These are phyloP conservation scores for Antennarius maculatus DNA, from an alignment of 2,797 vertebrate species.

Conservation along the genomic window DNA sequence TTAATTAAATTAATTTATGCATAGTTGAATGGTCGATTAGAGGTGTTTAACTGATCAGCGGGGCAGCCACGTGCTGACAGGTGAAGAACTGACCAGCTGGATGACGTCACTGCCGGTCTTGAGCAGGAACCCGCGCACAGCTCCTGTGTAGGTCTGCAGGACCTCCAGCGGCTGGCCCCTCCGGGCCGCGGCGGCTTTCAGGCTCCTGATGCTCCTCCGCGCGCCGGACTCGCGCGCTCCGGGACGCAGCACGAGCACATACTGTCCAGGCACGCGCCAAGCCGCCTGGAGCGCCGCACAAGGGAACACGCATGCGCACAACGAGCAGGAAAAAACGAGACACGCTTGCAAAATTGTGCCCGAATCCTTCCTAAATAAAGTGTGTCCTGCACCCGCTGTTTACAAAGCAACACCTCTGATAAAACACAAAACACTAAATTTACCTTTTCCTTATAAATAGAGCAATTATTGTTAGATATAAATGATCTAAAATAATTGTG, in stretches of 20 bases:
- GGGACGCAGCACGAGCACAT: slow-evolving; percentile 82
- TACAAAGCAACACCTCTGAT: not conserved
- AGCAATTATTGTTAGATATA: too few species aligned
- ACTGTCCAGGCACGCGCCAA: slow-evolving; percentile 87
- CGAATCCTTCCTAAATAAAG: not conserved
- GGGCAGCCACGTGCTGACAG: not conserved
- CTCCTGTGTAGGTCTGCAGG: slow-evolving; percentile 81
- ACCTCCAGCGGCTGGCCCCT: slow-evolving; percentile 80
- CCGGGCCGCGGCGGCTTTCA: slow-evolving; percentile 78
- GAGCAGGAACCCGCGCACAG: slow-evolving; percentile 81
- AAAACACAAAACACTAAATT: too few species aligned
- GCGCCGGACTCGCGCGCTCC: slow-evolving; percentile 74
- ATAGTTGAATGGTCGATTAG: too few species aligned
- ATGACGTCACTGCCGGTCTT: slow-evolving; percentile 83
- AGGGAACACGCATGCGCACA: not conserved
- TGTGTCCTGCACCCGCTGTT: not conserved
- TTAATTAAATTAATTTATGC: too few species aligned
- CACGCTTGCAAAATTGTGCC: not conserved
- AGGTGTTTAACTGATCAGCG: not conserved
- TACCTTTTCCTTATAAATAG: not conserved
- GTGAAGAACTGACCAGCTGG: slow-evolving; percentile 76
- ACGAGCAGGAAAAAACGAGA: not conserved
- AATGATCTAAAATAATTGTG: too few species aligned
- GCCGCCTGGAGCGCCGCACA: slow-evolving; percentile 72
- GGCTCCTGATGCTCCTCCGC: slow-evolving; percentile 66